phyloP scores from a whole-genome alignment of 2,888 invertebrate species.

The Acanthopleura granulata region DNA sequence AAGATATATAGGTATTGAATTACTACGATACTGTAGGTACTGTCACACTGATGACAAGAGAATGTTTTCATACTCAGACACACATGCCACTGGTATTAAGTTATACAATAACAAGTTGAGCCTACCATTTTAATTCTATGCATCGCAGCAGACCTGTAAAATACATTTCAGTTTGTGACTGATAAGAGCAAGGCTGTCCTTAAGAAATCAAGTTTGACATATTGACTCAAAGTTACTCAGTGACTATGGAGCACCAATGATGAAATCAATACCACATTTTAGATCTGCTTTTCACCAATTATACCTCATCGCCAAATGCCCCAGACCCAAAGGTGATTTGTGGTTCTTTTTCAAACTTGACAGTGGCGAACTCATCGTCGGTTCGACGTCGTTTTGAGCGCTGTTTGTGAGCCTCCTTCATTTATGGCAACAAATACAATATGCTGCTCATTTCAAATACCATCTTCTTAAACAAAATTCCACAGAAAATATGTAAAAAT shows the following conservation, averaged over 20 bases:
- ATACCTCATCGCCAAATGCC: background rate
- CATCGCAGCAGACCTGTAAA: too few species aligned
- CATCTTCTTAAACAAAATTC: too few species aligned
- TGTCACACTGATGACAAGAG: background rate
- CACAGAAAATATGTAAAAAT: too few species aligned
- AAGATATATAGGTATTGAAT: background rate
- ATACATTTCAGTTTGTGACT: too few species aligned
- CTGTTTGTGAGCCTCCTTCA: background rate
- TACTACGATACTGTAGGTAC: too few species aligned
- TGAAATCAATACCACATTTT: background rate
- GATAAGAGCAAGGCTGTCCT: too few species aligned
- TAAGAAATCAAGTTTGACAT: background rate
- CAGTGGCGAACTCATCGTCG: slow-evolving; percentile 51
- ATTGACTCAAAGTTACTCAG: background rate
- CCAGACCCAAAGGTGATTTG: slow-evolving; percentile 37
- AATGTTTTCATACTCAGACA: background rate
- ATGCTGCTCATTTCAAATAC: too few species aligned
- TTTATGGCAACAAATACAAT: background rate
- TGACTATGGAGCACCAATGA: too few species aligned
- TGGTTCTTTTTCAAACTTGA: slow-evolving; percentile 54
- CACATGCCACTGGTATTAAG: background rate
- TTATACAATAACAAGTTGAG: too few species aligned
- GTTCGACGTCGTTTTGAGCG: background rate
- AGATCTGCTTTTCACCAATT: background rate
- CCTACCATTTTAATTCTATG: too few species aligned